Base-by-base conservation (phyloP, 2,888 invertebrate genomes). In the Drosophila villosipedis region DNA sequence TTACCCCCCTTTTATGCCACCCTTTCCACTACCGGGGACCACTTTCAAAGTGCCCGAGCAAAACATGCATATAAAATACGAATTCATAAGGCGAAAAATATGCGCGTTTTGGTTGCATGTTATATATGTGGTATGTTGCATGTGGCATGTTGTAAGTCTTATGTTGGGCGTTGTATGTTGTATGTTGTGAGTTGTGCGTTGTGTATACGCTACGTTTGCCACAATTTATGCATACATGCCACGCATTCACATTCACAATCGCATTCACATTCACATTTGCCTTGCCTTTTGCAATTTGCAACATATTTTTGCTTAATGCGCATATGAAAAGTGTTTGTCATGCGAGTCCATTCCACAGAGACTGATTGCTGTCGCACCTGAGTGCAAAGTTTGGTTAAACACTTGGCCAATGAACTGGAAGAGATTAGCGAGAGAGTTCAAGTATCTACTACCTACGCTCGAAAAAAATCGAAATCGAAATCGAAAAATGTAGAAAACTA, bases 41-140 rank as follows among this genome's bases (percentile, higher is more conserved):
- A 25, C 10, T 37, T 55, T 25, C 35, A 55, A 19, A 39, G 39
- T 55, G 12, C 37, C 57, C 60, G 25, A 63, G 35, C 58, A 64
- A 57, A 82, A 89, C 47, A 72, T 84, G 73, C 80, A 88, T 90
- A 87, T 87, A 89, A 87, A 87, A 90, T 89, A 80, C 82, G 91
- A 84, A 87, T 90, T 87, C 84, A 87, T 87, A 89, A 90, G 87
- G 89, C 91, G 90, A 86, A 79, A 86, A 86, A 88, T 86, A 90
- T 88, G 89, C 74, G 71, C 61, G 71, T 70, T 53, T 39, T 58
- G 22, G 57, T 47, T 63, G 25, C 16, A 47, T 47, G 47, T 47
- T 47, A 47, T 47, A 41, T 58, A 50, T 35, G 54, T 54, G 63
- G 54, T 47, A 31, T 39, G 66, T 66, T 67, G 57, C 64, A 73